Conservation (phyloP, 2,113 vertebrate genomes). For the Oriolus oriolus region DNA sequence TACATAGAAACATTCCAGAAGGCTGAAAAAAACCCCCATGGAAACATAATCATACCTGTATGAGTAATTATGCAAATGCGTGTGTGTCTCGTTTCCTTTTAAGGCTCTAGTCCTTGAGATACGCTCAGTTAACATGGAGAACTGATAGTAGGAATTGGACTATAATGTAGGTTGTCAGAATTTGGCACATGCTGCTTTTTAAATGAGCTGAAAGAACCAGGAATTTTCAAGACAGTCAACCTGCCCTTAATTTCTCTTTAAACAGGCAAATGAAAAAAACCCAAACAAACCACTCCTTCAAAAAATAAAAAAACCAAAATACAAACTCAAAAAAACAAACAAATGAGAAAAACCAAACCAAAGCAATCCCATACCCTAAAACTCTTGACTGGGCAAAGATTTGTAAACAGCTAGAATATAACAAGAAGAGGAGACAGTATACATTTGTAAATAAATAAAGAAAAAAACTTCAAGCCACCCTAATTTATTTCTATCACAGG, state of each 20-base stretch:
- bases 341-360: background rate
- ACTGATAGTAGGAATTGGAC: background rate
- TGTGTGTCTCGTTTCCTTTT: background rate
- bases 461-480: background rate
- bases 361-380: fast-evolving
- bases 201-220: background rate
- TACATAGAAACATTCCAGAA: background rate
- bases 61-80: background rate
- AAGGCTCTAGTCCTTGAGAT: background rate
- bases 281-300: background rate
- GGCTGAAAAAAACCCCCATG: background rate
- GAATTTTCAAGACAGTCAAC: background rate
- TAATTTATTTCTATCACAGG: background rate
- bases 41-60: background rate
- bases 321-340: fast-evolving
- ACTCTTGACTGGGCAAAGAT: background rate
- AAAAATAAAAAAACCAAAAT: background rate
- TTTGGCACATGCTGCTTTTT: background rate
- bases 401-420: background rate
- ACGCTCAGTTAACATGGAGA: background rate
- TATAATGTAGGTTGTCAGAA: background rate
- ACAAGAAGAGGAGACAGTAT: background rate
- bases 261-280: background rate
- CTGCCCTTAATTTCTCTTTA: background rate
- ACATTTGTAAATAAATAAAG: background rate